Percentiles rank a stretch among this genome's conserved stretches.
These are phyloP conservation scores for Scophthalmus maximus DNA, from an alignment of 2,113 vertebrate species.

Conservation along the genomic window DNA sequence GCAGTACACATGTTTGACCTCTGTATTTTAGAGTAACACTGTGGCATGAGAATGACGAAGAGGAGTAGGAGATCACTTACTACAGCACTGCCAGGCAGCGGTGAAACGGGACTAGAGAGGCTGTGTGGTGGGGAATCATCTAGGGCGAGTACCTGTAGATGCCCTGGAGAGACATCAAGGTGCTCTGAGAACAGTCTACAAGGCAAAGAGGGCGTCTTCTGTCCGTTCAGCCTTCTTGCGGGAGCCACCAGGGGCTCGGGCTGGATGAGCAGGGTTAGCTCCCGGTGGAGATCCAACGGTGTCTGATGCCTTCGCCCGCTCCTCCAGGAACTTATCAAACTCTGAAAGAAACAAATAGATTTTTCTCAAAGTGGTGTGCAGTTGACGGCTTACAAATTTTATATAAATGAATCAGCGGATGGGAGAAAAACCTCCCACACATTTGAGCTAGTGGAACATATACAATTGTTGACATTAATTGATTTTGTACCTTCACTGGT, in stretches of 20 bases:
- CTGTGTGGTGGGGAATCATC: slow-evolving; percentile 20
- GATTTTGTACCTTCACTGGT: slow-evolving; percentile 93
- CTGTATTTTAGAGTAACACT: slow-evolving; percentile 43
- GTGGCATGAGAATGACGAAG: slow-evolving; percentile 42
- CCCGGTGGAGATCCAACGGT: slow-evolving; percentile 84
- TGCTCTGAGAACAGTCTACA: slow-evolving; percentile 83
- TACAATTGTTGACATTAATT: neutral
- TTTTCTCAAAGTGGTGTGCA: neutral
- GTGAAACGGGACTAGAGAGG: slow-evolving; percentile 40
- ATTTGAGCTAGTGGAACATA: neutral
- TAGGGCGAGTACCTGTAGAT: slow-evolving; percentile 26
- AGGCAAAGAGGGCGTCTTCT: slow-evolving; percentile 95
- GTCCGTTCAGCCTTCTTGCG: slow-evolving; percentile 92
- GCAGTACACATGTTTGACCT: slow-evolving; percentile 54
- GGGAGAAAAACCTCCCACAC: neutral
- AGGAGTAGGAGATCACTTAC: slow-evolving; percentile 39
- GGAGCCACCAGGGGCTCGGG: slow-evolving; percentile 68
- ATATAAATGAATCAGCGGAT: neutral
- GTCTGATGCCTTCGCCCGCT: slow-evolving; percentile 92
- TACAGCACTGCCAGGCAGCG: slow-evolving; percentile 44
- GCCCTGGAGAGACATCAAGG: slow-evolving; percentile 21
- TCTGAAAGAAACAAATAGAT: slow-evolving; percentile 80
- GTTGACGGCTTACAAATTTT: neutral
- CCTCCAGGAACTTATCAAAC: slow-evolving; percentile 97
- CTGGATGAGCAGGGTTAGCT: slow-evolving; percentile 81